Conservation (phyloP, 1,140 invertebrate species). For the Drosophila bocki region DNA sequence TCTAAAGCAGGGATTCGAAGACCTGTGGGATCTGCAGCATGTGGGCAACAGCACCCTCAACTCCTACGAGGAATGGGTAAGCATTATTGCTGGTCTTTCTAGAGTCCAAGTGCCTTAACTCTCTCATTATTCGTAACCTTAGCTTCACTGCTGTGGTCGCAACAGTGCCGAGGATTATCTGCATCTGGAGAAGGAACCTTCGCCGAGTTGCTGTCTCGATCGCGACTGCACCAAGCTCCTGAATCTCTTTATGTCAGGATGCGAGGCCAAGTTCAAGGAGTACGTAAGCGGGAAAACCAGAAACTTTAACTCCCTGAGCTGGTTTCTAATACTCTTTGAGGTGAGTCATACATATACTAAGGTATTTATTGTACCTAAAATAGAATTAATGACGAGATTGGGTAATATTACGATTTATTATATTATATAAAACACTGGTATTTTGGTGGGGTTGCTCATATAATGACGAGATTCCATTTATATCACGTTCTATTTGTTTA, state of each 20-base stretch:
- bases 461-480: conserved; percentile 2
- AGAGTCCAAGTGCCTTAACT: too few species aligned
- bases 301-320: conserved; percentile 72
- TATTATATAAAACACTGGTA: neutral
- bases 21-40: conserved; percentile 65
- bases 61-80: conserved; percentile 76
- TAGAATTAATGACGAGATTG: conserved; percentile 7
- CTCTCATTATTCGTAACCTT: accelerated
- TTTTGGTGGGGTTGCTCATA: neutral
- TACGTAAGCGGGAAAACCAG: conserved; percentile 66
- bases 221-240: conserved; percentile 58
- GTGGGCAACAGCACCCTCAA: conserved; percentile 54
- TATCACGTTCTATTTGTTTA: conserved; percentile 10
- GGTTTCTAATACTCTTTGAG: conserved; percentile 69
- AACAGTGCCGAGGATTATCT: conserved; percentile 75
- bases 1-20: conserved; percentile 70
- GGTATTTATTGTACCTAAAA: neutral
- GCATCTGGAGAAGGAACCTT: conserved; percentile 54
- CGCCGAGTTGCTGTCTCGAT: conserved; percentile 67
- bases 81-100: neutral
- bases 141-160: conserved; percentile 79
- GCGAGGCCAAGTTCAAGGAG: conserved; percentile 65
- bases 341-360: conserved; percentile 28
- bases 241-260: conserved; percentile 71
- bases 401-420: conserved; percentile 4